Conservation (phyloP, 1,140 invertebrate genomes). For the Drosophila tsacasi region DNA sequence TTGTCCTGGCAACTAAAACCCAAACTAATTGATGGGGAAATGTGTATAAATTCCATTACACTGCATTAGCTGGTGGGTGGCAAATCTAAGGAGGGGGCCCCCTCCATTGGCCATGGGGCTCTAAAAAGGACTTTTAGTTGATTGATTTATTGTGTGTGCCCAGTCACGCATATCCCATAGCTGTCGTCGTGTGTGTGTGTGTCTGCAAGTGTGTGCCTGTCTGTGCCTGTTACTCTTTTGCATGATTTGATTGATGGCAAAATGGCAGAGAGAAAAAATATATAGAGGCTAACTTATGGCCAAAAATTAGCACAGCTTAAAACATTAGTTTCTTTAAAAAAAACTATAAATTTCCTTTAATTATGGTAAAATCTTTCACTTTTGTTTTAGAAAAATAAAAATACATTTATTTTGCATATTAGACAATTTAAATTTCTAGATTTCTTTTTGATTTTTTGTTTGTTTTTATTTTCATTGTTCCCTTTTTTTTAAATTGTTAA, state of each 20-base stretch:
- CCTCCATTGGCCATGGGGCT: neutral
- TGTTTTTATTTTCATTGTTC: too few species aligned
- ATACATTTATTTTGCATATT: neutral
- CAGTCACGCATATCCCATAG: constrained; percentile 44
- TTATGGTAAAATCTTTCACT: too few species aligned
- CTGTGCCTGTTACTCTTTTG: constrained; percentile 19
- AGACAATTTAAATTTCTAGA: neutral
- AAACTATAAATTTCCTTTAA: too few species aligned
- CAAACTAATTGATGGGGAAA: constrained; percentile 14
- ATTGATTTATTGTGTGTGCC: constrained; percentile 54
- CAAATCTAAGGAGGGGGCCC: neutral
- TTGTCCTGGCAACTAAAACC: constrained; percentile 15
- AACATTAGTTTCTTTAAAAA: neutral
- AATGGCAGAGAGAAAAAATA: constrained; percentile 20
- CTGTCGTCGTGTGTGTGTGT: constrained; percentile 23
- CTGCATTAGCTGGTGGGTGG: constrained; percentile 30
- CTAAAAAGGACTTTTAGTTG: constrained; percentile 24
- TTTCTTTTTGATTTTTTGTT: too few species aligned
- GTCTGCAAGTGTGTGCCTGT: neutral
- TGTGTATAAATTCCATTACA: constrained; percentile 33
- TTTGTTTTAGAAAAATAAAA: too few species aligned
- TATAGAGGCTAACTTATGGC: too few species aligned
- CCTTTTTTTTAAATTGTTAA: too few species aligned
- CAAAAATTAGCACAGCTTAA: neutral
- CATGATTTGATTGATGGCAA: constrained; percentile 45